Percentiles rank a stretch among this genome's conserved stretches.
These are phyloP conservation scores for Megalurothrips usitatus DNA, from an alignment of 2,888 invertebrate genomes.

Conservation along the genomic window DNA sequence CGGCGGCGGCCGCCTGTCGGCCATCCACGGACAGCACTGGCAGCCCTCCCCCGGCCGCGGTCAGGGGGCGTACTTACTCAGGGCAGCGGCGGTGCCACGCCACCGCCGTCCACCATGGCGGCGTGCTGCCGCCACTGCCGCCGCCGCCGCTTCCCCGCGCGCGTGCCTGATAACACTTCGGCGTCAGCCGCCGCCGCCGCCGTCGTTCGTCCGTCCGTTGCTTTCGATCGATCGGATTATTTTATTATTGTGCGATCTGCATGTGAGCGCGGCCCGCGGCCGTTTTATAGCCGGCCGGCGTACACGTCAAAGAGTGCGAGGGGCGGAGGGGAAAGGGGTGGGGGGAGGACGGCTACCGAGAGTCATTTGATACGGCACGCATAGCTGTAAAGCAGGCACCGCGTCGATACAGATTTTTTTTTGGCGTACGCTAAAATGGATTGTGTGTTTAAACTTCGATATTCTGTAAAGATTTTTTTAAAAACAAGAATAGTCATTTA, in stretches of 20 bases:
- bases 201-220: no score
- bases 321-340: not conserved
- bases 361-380: conserved; percentile 5
- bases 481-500: no score
- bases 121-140: not conserved
- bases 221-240: conserved; percentile 6
- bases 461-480: no score
- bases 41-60: not conserved
- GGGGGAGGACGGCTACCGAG: not conserved
- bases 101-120: not conserved
- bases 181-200: no score
- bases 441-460: no score
- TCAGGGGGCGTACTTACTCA: not conserved
- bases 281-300: not conserved
- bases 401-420: no score
- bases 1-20: no score
- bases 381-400: no score
- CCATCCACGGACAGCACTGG: no score
- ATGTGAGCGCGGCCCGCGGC: not conserved
- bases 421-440: no score
- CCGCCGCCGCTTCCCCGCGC: no score
- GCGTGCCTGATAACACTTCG: no score
- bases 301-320: not conserved
- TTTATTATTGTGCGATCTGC: conserved; percentile 26
- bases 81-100: not conserved